These are phyloP conservation scores for Podilymbus podiceps DNA, from an alignment of 2,113 vertebrate species.

Conservation along the genomic window DNA sequence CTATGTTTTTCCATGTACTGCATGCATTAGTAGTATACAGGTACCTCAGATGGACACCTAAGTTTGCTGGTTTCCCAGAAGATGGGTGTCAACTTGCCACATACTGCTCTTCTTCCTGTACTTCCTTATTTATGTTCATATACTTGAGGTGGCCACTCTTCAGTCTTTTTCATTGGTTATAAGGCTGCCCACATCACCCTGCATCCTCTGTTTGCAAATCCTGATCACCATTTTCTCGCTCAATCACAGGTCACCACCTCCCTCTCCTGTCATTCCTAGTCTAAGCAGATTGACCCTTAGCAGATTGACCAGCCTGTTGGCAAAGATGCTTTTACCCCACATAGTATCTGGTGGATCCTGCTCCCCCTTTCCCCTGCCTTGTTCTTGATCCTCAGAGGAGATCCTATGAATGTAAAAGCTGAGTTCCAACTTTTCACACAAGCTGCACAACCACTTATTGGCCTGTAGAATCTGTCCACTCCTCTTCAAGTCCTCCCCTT, in stretches of 20 bases:
- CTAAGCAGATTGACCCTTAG: neutral
- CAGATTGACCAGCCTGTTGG: neutral
- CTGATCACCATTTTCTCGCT: neutral
- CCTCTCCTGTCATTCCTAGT: neutral
- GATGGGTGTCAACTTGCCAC: too few relatives aligned
- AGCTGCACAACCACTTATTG: neutral
- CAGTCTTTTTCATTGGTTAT: neutral
- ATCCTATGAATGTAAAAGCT: neutral
- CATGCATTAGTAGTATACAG: too few relatives aligned
- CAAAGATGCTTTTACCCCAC: neutral
- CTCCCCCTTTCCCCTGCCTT: rapidly evolving
- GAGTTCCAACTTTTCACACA: neutral
- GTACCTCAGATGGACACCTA: too few relatives aligned
- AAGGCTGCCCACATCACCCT: neutral
- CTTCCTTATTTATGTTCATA: neutral
- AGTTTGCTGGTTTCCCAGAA: too few relatives aligned
- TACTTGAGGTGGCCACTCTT: neutral
- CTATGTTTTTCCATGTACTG: too few relatives aligned
- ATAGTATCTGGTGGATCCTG: neutral
- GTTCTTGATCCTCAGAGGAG: neutral
- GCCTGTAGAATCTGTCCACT: neutral
- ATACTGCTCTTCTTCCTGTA: too few relatives aligned
- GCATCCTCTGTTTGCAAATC: neutral
- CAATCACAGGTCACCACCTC: neutral
- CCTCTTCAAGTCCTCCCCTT: neutral